Percentiles rank a stretch among this genome's conserved stretches.
phyloP scores from a whole-genome alignment of 2,113 vertebrate genomes.

The Sinocyclocheilus maitianheensis region DNA sequence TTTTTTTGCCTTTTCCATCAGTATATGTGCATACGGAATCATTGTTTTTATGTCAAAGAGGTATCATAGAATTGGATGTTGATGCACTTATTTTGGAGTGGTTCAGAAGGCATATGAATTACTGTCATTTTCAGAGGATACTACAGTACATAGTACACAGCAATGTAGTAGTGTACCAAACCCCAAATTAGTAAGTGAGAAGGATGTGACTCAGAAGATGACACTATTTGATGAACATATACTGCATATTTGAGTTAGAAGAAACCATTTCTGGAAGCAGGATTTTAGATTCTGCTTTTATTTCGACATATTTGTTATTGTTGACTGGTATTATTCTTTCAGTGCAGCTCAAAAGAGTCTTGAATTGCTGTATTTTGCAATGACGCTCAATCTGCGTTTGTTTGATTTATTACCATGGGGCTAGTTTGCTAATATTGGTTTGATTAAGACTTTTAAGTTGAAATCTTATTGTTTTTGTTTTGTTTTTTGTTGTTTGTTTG shows the following conservation, averaged over 20 bases:
- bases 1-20: background rate
- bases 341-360: background rate
- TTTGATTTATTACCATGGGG: background rate
- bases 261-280: background rate
- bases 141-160: too few relatives aligned
- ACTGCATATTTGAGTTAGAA: background rate
- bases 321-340: too few relatives aligned
- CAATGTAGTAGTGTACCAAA: background rate
- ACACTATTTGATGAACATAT: background rate
- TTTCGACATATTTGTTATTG: too few relatives aligned
- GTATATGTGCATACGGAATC: background rate
- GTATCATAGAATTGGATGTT: background rate
- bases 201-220: background rate
- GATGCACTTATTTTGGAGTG: background rate
- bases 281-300: background rate
- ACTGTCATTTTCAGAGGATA: background rate
- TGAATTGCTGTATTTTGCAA: background rate
- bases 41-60: background rate
- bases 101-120: background rate
- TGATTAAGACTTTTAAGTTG: constrained; percentile 30
- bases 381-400: background rate
- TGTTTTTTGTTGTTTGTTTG: background rate
- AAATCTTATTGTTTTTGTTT: constrained; percentile 30
- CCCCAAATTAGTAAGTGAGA: background rate
- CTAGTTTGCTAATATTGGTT: constrained; percentile 3